Evolutionary conservation across 2,888 invertebrate species (phyloP), one percentile per base, ranked within the genome.

Genomic region (Drosophila conformis): DNA sequence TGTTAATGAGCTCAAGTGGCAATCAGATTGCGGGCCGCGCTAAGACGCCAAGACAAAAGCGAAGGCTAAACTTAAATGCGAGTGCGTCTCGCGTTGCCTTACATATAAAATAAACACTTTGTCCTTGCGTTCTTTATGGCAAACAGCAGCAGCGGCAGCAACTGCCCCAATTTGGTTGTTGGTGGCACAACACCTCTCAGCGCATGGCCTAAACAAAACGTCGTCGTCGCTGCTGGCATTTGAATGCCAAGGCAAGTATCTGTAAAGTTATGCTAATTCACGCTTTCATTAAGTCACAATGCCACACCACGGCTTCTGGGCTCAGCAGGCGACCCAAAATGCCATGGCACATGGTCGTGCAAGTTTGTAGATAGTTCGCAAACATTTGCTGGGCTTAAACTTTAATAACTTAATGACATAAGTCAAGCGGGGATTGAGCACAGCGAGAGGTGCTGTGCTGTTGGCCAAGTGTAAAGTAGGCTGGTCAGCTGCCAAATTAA

Each of bases 351-450:
- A 73, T 62, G 52, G 48, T 69, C 48, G 51, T 63, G 52, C 62
- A 63, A 86, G 84, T 83, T 89, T 74, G 65, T 72, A 51, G 59
- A 78, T 82, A 89, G 79, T 85, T 89, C 78, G 78, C 83, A 84
- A 88, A 82, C 85, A 80, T 89, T 83, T 74, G 82, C 64, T 56
- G 72, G 73, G 80, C 75, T 82, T 80, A 72, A 70, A 73, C 75
- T 79, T 86, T 87, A 89, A 87, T 86, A 89, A 86, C 87, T 87
- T 87, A 89, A 89, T 87, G 86, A 81, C 82, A 79, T 81, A 76
- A 83, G 83, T 80, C 84, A 79, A 72, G 71, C 63, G 60, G 58
- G 58, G 51, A 40, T 18, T 18, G 38, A 29, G 54, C 53, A 57
- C 42, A 54, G 40, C 25, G 38, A 13, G 60, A 35, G 21, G 25